phyloP scores from a whole-genome alignment of 1,140 invertebrate genomes.

The Varroa destructor region DNA sequence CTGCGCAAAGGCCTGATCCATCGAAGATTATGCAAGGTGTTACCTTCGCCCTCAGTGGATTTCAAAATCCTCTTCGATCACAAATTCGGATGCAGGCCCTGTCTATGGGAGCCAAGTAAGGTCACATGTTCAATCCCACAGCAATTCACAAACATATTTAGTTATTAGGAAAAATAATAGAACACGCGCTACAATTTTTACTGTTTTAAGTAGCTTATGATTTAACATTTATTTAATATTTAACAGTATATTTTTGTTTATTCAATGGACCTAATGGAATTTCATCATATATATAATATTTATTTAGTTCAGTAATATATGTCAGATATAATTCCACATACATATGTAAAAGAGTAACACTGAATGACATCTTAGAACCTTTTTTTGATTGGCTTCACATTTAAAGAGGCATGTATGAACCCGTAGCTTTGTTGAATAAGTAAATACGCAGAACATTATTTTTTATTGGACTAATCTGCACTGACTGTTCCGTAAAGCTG shows the following conservation, averaged over 20 bases:
- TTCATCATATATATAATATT: neutral
- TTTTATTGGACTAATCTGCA: no score
- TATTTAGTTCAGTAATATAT: neutral
- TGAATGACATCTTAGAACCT: no score
- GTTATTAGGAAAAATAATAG: neutral
- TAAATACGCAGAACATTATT: no score
- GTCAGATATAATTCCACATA: neutral
- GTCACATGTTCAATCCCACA: neutral
- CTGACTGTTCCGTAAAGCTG: no score
- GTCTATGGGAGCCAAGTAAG: conserved; percentile 62
- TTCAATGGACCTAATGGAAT: neutral
- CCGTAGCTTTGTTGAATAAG: no score
- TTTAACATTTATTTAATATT: neutral
- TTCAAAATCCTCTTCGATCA: conserved; percentile 61
- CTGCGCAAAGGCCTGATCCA: no score
- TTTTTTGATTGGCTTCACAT: no score
- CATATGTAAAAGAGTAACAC: no score
- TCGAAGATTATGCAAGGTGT: conserved; percentile 51
- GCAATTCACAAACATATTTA: neutral
- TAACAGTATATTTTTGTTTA: neutral
- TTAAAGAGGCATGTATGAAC: no score
- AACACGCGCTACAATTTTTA: neutral
- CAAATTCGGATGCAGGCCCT: conserved; percentile 54
- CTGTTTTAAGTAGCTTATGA: neutral
- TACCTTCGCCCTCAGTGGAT: conserved; percentile 66